phyloP scores from a whole-genome alignment of 2,113 vertebrate genomes.

The Rousettus leschenaultii region DNA sequence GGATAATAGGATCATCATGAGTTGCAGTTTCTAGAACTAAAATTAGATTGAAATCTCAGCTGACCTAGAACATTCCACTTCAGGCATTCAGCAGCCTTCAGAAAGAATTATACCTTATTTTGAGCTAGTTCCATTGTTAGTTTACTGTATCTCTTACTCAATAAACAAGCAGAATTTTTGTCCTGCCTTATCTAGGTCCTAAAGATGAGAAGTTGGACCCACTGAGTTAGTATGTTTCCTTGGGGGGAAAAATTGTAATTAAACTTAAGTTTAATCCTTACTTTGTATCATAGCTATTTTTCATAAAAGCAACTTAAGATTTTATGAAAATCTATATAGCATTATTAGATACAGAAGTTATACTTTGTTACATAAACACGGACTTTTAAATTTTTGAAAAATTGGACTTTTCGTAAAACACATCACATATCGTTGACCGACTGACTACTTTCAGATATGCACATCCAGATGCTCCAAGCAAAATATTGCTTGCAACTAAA shows the following conservation, averaged over 20 bases:
- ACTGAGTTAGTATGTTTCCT: constrained; percentile 64
- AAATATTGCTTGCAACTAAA: background rate
- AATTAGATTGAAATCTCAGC: constrained; percentile 54
- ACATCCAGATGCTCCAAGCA: background rate
- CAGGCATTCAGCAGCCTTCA: constrained; percentile 65
- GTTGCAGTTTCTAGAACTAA: constrained; percentile 42
- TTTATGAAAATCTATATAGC: background rate
- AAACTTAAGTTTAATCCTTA: constrained; percentile 59
- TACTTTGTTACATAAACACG: background rate
- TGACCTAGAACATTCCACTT: constrained; percentile 59
- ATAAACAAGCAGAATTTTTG: constrained; percentile 65
- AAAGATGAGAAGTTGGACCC: constrained; percentile 70
- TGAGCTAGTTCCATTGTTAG: constrained; percentile 54
- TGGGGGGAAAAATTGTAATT: constrained; percentile 38
- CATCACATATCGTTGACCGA: background rate
- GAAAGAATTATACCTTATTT: constrained; percentile 61
- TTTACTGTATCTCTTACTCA: constrained; percentile 43
- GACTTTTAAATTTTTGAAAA: background rate
- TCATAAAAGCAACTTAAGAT: constrained; percentile 53
- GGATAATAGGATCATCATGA: constrained; percentile 64
- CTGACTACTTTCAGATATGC: background rate
- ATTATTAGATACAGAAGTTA: background rate
- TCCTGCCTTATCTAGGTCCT: constrained; percentile 61
- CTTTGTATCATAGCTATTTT: constrained; percentile 60
- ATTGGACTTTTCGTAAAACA: background rate